A percentile compares a stretch with the other conserved stretches of the same genome.
Conservation (phyloP, 2,797 vertebrate genomes). For the Antrozous pallidus region DNA sequence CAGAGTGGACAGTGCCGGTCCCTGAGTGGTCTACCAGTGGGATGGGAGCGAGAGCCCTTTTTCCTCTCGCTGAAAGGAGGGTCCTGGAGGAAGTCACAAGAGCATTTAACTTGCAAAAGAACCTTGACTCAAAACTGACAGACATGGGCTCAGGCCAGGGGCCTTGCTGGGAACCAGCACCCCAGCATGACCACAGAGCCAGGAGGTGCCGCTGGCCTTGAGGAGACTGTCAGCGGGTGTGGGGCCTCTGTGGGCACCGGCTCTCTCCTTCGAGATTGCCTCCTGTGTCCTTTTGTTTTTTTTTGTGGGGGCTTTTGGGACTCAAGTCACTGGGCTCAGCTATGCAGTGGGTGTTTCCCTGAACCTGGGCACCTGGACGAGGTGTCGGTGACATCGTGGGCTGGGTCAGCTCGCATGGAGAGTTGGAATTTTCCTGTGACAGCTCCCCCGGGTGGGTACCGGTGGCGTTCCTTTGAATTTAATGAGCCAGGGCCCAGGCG, state of each 20-base stretch:
- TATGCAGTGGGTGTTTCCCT: rapidly evolving
- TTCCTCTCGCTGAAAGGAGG: not conserved
- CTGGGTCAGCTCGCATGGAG: not conserved
- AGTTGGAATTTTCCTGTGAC: not conserved
- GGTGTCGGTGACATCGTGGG: not conserved
- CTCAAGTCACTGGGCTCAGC: not conserved
- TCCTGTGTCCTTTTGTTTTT: not conserved
- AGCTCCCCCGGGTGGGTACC: not conserved
- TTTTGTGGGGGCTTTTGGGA: not conserved
- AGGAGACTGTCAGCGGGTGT: rapidly evolving
- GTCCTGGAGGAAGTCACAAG: not conserved
- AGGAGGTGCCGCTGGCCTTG: not conserved
- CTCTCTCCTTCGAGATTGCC: too few species aligned
- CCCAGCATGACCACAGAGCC: rapidly evolving
- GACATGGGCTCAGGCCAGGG: not conserved
- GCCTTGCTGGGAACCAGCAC: not conserved
- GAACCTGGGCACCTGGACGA: not conserved
- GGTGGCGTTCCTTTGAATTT: not conserved
- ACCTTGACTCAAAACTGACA: too few species aligned
- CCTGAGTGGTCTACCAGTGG: not conserved
- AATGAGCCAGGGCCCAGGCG: rapidly evolving
- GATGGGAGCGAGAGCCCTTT: not conserved
- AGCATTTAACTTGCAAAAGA: not conserved
- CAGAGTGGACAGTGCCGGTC: not conserved
- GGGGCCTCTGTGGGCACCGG: not conserved